A percentile compares a stretch with the other conserved stretches of the same genome.
These are phyloP conservation scores for Empidonax alnorum DNA, from an alignment of 2,113 vertebrate genomes.

Conservation along the genomic window DNA sequence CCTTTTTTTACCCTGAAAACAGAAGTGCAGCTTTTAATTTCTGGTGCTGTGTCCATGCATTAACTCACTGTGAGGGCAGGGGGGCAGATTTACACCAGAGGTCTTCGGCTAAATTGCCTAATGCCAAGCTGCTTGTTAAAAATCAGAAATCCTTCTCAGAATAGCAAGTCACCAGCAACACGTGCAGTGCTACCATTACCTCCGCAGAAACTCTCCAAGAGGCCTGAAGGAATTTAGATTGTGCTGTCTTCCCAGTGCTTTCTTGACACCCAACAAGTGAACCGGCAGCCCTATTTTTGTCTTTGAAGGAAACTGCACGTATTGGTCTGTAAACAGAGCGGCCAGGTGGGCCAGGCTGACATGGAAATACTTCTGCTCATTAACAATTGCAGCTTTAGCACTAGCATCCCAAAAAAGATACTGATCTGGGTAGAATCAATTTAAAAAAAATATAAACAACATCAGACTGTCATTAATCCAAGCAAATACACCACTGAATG, in stretches of 20 bases:
- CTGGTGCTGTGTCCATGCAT: rapidly evolving
- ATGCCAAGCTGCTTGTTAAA: background rate
- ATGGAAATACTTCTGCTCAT: background rate
- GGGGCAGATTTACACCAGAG: background rate
- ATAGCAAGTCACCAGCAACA: background rate
- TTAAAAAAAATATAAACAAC: background rate
- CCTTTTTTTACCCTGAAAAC: background rate
- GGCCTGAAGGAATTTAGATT: background rate
- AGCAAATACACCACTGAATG: background rate
- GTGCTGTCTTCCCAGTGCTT: background rate
- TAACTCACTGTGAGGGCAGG: rapidly evolving
- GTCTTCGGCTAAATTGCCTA: background rate
- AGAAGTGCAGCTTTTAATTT: background rate
- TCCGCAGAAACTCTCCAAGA: background rate
- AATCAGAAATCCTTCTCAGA: background rate
- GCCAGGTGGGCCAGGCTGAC: background rate
- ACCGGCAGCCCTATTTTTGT: background rate
- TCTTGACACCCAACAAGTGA: background rate
- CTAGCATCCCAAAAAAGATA: background rate
- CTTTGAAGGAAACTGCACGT: background rate
- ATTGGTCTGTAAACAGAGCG: background rate
- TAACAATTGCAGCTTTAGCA: background rate
- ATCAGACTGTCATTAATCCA: background rate
- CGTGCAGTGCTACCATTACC: rapidly evolving
- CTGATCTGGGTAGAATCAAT: background rate